Evolutionary conservation across 2,888 invertebrate genomes (phyloP).

Genomic region (Chymomyza procnemis): DNA sequence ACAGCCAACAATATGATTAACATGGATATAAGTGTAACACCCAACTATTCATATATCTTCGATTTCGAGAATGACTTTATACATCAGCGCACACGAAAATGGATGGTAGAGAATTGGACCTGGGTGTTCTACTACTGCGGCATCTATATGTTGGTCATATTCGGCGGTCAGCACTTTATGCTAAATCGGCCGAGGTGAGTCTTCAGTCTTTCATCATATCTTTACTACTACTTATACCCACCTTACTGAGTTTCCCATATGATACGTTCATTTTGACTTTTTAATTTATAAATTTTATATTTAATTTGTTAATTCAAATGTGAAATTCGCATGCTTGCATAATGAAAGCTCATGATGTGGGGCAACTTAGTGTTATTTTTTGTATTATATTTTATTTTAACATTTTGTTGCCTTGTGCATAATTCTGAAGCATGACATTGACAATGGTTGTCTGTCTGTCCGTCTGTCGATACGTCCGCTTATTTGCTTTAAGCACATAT

Average conservation of each 20-base stretch:
- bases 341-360: constrained; percentile 14
- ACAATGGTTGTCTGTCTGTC: background rate
- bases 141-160: constrained; percentile 95
- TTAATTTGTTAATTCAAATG: background rate
- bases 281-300: background rate
- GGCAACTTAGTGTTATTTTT: background rate
- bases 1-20: constrained; percentile 71
- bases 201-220: background rate
- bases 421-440: background rate
- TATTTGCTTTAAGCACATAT: background rate
- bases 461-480: background rate
- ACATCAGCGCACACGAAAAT: constrained; percentile 91
- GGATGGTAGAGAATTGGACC: constrained; percentile 98
- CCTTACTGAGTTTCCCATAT: background rate
- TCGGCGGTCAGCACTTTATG: constrained; percentile 96
- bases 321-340: constrained; percentile 39
- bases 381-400: background rate
- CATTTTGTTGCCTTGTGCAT: background rate
- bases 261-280: background rate
- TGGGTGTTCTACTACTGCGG: constrained; percentile 91
- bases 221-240: background rate
- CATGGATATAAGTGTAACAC: constrained; percentile 82
- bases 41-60: constrained; percentile 96
- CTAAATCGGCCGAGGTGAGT: constrained; percentile 88
- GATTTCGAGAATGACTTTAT: constrained; percentile 97